Evolutionary conservation across 2,797 vertebrate species (phyloP).

Genomic region (Antennarius maculatus): DNA sequence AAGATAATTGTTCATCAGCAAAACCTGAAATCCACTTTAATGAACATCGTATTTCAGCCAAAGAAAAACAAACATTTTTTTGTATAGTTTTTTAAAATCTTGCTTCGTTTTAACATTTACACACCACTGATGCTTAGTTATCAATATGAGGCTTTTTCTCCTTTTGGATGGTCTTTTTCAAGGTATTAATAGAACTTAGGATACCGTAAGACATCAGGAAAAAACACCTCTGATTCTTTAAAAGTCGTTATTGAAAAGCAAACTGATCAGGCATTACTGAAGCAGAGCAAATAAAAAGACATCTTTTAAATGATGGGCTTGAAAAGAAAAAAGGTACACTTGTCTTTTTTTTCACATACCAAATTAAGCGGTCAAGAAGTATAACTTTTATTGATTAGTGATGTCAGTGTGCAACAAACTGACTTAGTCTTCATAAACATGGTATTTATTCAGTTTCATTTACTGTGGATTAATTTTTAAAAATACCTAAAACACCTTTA

Average conservation of each 20-base stretch:
- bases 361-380: background rate
- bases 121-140: background rate
- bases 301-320: background rate
- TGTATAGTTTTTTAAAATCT: background rate
- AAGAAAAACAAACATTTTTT: background rate
- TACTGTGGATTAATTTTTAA: background rate
- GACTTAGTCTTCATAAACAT: conserved; percentile 38
- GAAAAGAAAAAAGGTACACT: background rate
- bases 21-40: background rate
- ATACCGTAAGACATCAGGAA: conserved; percentile 13
- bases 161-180: conserved; percentile 14
- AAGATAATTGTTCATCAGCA: too few species aligned
- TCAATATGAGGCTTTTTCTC: conserved; percentile 27
- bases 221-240: conserved; percentile 36
- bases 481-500: background rate
- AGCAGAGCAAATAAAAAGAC: background rate
- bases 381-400: conserved; percentile 7
- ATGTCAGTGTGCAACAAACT: conserved; percentile 29
- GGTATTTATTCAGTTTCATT: background rate
- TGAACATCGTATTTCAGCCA: background rate
- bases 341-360: background rate
- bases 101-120: background rate
- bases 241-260: conserved; percentile 14
- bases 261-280: conserved; percentile 9
- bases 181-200: conserved; percentile 38